Base-by-base conservation (phyloP, 1,140 invertebrate species). In the Bradynema listronoti region DNA sequence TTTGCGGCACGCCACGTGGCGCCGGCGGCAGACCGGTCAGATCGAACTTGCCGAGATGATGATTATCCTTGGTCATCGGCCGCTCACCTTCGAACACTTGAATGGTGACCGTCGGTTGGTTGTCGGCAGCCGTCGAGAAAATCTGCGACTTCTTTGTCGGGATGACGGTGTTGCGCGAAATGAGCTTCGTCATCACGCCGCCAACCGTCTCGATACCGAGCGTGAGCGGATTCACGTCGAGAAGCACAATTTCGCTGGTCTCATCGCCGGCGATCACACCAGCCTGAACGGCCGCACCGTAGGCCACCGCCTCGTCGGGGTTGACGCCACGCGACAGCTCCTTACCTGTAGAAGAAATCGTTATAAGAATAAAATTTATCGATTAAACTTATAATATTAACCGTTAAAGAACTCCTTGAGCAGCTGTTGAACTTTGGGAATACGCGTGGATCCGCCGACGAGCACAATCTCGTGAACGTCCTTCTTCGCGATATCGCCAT, bases 71-170 rank as follows among this genome's bases (percentile, higher is more conserved):
- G 60, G 93, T 97, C 93, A 98, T 95, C 29, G 93, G 90, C 77
- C 94, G 86, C 82, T 99, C 94, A 75, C 94, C 91, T 82, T 95
- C 91, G 78, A 87, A 93, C 0, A 94, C 90, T 81, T 96, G 91
- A 78, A 98, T 99, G 36, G 92, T 96, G 5, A 99, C 94, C 22
- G 92, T 96, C 80, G 94, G 90, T 78, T 99, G 94, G 79, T 97
- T 97, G 77, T 99, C 94, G 16, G 90, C 90, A 42, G 93, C 93
- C 7, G 94, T 99, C 0, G 91, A 95, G 85, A 99, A 99, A 70
- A 98, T 92, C 79, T 98, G 93, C 4, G 91, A 93, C 79, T 99
- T 97, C 83, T 98, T 98, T n/a, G 93, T 97, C 16, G 94, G 94
- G 71, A 99, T 97, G 39, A 96, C 92, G 43, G 92, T 96, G 83